phyloP scores from a whole-genome alignment of 2,113 vertebrate genomes.

The Boleophthalmus pectinirostris region DNA sequence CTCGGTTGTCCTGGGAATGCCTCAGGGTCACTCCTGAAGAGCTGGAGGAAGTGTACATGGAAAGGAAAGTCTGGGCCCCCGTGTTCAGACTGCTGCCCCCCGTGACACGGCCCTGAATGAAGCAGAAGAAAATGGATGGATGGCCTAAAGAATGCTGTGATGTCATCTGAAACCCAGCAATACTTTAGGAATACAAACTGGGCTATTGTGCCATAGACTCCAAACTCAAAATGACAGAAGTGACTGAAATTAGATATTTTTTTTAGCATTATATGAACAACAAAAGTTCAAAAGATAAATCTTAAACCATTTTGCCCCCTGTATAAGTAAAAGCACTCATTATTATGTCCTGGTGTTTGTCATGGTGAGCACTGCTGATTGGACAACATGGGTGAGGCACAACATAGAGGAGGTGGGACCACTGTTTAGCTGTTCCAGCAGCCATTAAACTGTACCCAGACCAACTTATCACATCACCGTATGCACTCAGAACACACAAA shows the following conservation, averaged over 20 bases:
- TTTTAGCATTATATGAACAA: neutral
- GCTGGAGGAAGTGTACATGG: too few relatives aligned
- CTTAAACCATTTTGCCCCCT: conserved; percentile 18
- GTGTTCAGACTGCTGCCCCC: too few relatives aligned
- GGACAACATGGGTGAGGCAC: conserved; percentile 48
- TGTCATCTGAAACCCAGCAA: too few relatives aligned
- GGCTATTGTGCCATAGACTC: too few relatives aligned
- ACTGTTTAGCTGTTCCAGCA: conserved; percentile 45
- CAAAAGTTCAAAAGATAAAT: neutral
- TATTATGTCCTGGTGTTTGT: conserved; percentile 45
- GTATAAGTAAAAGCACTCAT: conserved; percentile 34
- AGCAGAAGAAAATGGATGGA: too few relatives aligned
- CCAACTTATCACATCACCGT: conserved; percentile 37
- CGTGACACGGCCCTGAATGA: too few relatives aligned
- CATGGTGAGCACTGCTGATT: conserved; percentile 27
- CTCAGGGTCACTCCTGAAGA: too few relatives aligned
- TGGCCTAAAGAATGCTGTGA: too few relatives aligned
- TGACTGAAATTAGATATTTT: neutral
- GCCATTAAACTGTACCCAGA: conserved; percentile 49
- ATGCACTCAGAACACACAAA: conserved; percentile 18
- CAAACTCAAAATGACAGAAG: neutral
- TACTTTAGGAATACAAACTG: too few relatives aligned
- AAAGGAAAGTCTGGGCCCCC: too few relatives aligned
- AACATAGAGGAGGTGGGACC: conserved; percentile 21
- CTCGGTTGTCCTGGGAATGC: too few relatives aligned